These are phyloP conservation scores for Nomada flava DNA, from an alignment of 2,888 invertebrate genomes.

Conservation along the genomic window DNA sequence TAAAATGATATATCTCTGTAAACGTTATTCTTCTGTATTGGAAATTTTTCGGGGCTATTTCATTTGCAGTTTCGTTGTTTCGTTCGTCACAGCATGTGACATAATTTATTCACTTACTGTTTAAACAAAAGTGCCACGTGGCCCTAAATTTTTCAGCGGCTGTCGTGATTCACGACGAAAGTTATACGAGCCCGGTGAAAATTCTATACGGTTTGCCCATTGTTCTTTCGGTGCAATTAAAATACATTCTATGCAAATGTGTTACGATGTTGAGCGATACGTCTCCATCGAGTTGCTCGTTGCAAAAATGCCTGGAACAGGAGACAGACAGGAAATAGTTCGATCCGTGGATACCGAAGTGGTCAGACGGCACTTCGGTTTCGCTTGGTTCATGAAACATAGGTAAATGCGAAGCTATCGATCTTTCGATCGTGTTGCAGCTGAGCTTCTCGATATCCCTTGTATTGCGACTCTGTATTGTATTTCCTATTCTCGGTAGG, in stretches of 20 bases:
- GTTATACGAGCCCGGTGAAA: constrained; percentile 48
- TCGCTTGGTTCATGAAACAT: constrained; percentile 13
- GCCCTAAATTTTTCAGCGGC: constrained; percentile 37
- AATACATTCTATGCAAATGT: constrained; percentile 32
- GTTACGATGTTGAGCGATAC: constrained; percentile 14
- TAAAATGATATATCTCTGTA: too few relatives aligned
- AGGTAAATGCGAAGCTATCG: constrained; percentile 42
- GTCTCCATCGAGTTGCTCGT: not conserved
- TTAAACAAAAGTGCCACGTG: constrained; percentile 20
- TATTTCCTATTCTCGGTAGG: constrained; percentile 55
- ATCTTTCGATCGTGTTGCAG: constrained; percentile 58
- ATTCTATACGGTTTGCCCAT: constrained; percentile 52
- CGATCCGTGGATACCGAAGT: not conserved
- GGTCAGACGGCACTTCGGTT: constrained; percentile 7
- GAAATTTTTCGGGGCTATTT: not conserved
- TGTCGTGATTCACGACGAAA: constrained; percentile 59
- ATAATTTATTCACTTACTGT: not conserved
- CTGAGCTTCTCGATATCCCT: constrained; percentile 29
- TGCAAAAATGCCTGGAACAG: not conserved
- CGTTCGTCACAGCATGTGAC: constrained; percentile 25
- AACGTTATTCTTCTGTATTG: not conserved
- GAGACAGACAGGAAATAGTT: constrained; percentile 22
- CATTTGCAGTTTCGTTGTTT: not conserved
- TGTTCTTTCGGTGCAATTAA: constrained; percentile 47
- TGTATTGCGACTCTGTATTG: constrained; percentile 42